Conservation (phyloP, 1,140 invertebrate species). For the Himalopsyche phryganea region DNA sequence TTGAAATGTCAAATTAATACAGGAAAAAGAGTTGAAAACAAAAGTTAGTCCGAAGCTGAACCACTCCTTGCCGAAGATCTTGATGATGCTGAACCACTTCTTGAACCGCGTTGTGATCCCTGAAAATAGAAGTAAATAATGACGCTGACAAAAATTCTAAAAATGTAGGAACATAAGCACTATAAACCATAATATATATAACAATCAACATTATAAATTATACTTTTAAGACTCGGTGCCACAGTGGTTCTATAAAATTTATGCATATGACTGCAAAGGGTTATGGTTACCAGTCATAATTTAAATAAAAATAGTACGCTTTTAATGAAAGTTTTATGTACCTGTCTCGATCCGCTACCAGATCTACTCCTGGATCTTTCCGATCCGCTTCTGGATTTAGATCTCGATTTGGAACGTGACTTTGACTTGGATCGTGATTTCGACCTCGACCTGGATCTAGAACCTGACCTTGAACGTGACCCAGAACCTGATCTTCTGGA, state of each 20-base stretch:
- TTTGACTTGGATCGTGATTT: slow-evolving; percentile 31
- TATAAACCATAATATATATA: too few species aligned
- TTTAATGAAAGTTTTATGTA: slow-evolving; percentile 26
- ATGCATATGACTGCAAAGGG: too few species aligned
- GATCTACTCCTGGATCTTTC: slow-evolving; percentile 44
- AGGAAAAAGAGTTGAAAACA: too few species aligned
- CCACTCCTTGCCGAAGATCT: slow-evolving; percentile 26
- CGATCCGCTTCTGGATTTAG: slow-evolving; percentile 37
- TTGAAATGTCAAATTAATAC: too few species aligned
- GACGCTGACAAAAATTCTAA: too few species aligned
- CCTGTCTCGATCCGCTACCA: slow-evolving; percentile 45
- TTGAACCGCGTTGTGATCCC: slow-evolving; percentile 20
- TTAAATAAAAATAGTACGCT: background rate
- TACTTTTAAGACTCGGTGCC: too few species aligned
- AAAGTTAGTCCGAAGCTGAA: slow-evolving; percentile 28
- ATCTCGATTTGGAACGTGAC: slow-evolving; percentile 16
- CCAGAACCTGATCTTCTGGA: slow-evolving; percentile 39
- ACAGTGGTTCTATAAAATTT: too few species aligned
- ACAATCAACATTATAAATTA: too few species aligned
- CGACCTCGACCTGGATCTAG: slow-evolving; percentile 35
- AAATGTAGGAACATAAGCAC: too few species aligned
- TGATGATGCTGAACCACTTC: slow-evolving; percentile 31
- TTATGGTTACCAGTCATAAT: too few species aligned
- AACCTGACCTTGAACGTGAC: slow-evolving; percentile 32
- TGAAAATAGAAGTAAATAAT: slow-evolving; percentile 10